Conservation (phyloP, 2,113 vertebrate genomes). For the Hyla sarda region DNA sequence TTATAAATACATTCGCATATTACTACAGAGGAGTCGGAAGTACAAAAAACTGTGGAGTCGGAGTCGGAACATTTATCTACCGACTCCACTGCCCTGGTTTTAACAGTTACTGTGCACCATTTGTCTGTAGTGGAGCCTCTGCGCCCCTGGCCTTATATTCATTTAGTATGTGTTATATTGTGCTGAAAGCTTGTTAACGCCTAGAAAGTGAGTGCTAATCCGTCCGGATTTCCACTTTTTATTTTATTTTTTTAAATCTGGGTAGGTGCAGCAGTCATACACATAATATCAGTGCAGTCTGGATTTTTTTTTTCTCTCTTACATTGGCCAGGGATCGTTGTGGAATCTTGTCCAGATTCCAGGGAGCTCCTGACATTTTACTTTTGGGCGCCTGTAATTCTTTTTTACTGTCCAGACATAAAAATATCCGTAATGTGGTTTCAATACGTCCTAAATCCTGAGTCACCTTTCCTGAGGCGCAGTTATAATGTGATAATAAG, state of each 20-base stretch:
- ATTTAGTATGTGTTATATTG: background rate
- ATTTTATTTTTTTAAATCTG: background rate
- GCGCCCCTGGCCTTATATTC: background rate
- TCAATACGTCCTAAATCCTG: constrained; percentile 10
- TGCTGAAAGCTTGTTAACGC: background rate
- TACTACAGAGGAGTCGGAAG: too few species aligned
- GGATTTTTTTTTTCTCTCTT: background rate
- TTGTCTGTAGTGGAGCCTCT: background rate
- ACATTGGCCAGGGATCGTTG: background rate
- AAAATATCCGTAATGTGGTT: background rate
- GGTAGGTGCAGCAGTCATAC: background rate
- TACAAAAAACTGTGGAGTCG: too few species aligned
- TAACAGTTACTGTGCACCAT: too few species aligned
- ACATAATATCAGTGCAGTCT: background rate
- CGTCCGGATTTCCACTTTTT: background rate
- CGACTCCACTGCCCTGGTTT: too few species aligned
- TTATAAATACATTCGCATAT: too few species aligned
- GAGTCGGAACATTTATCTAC: too few species aligned
- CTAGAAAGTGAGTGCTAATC: constrained; percentile 25
- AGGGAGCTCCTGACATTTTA: constrained; percentile 12
- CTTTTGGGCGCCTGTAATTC: background rate
- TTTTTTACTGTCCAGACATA: constrained; percentile 32
- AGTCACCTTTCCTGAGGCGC: background rate
- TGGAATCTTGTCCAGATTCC: constrained; percentile 29
- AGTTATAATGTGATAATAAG: constrained; percentile 24